Evolutionary conservation across 1,140 invertebrate genomes (phyloP), one percentile per base, ranked within the genome.

Genomic region (Phortica variegata): DNA sequence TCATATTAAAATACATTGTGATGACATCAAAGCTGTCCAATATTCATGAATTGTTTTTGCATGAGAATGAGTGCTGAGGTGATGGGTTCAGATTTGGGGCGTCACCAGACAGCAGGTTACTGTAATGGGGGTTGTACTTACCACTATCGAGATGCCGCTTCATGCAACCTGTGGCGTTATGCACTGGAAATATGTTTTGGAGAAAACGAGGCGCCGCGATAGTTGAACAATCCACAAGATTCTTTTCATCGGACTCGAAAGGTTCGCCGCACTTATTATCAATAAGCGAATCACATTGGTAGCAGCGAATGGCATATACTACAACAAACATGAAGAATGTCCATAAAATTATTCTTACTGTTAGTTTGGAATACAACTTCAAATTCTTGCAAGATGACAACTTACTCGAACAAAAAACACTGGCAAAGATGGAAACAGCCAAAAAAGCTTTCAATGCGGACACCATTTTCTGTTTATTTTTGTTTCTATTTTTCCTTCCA

Each of bases 121-220:
- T 7, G 6, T 7, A 7, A 29, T 29, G 12, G 26, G 6, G 12
- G 12, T 13, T 9, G 3, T 29, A 73, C 70, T 73, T 68, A 73
- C 70, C 26, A 18, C 36, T 34, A 9, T 70, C 65, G 15, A 73
- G 43, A 33, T 38, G 41, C 49, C 68, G 59, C 61, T 60, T 73
- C 70, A 73, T 61, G 58, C 70, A 73, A 9, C 70, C 70, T 16
- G 70, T 73, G 45, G 70, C 70, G 54, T 73, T 73, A 32, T 52
- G 59, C 6, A 50, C 47, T 8, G 54, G 49, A 43, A 60, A 51
- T 23, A 58, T 40, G 44, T 16, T 52, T 20, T 56, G 54, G 34
- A 73, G 52, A 44, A 55, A 70, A 6, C 60, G 57, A 2, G 70
- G 70, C 1, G 62, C 49, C 4, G 54, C 32, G 8, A 59, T 39